Conservation (phyloP, 1,140 invertebrate species). For the Lordiphosa stackelbergi region DNA sequence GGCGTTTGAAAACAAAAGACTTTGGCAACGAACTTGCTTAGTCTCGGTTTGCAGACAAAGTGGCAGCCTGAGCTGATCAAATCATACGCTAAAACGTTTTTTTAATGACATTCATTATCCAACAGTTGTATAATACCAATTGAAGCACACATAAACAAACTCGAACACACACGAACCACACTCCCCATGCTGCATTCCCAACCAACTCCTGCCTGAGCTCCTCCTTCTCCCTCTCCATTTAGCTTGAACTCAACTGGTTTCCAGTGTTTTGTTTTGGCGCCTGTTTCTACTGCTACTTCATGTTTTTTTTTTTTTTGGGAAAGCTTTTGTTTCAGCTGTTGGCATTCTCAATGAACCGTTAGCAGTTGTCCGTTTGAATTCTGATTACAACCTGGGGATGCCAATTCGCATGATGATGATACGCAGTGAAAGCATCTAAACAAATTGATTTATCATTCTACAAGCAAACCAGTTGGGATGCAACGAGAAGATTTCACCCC, state of each 20-base stretch:
- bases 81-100: slow-evolving; percentile 11
- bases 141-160: slow-evolving; percentile 21
- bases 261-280: slow-evolving; percentile 17
- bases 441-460: slow-evolving; percentile 47
- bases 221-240: slow-evolving; percentile 9
- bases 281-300: slow-evolving; percentile 23
- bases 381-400: slow-evolving; percentile 20
- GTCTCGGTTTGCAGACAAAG: slow-evolving; percentile 5
- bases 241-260: slow-evolving; percentile 28
- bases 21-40: slow-evolving; percentile 36
- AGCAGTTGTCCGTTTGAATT: slow-evolving; percentile 22
- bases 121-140: slow-evolving; percentile 60
- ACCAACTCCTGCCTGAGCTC: background rate
- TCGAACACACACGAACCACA: slow-evolving; percentile 5
- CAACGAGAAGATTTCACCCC: slow-evolving; percentile 33
- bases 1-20: slow-evolving; percentile 29
- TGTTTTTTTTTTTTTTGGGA: slow-evolving; percentile 21
- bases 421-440: slow-evolving; percentile 55
- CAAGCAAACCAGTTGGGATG: slow-evolving; percentile 33
- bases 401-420: slow-evolving; percentile 12
- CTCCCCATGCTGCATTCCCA: slow-evolving; percentile 29
- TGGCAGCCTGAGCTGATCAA: slow-evolving; percentile 8
- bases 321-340: slow-evolving; percentile 17
- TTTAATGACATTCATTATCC: slow-evolving; percentile 49
- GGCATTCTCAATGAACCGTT: slow-evolving; percentile 41